phyloP scores from a whole-genome alignment of 2,888 invertebrate species.

The Slavum lentiscoides region DNA sequence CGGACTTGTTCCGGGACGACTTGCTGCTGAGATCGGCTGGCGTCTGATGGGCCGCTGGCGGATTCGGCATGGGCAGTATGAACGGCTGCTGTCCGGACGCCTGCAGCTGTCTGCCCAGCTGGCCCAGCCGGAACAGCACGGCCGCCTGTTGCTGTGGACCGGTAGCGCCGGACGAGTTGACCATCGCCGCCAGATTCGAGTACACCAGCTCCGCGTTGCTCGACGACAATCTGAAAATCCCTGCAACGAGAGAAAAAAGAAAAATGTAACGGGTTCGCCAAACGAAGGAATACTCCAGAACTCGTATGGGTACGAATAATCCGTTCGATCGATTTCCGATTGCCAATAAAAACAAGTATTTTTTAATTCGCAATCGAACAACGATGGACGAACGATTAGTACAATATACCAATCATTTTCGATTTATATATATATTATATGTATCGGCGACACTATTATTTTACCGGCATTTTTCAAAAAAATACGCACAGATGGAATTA shows the following conservation, averaged over 20 bases:
- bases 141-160: slow-evolving; percentile 41
- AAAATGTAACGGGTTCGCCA: not conserved
- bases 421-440: too few relatives aligned
- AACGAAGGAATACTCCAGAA: too few relatives aligned
- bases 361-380: too few relatives aligned
- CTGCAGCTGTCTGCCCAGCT: slow-evolving; percentile 40
- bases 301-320: too few relatives aligned
- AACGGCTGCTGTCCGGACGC: slow-evolving; percentile 46
- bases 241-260: slow-evolving; percentile 3
- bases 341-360: too few relatives aligned
- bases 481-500: too few relatives aligned
- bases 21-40: slow-evolving; percentile 55
- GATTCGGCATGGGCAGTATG: slow-evolving; percentile 48
- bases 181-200: slow-evolving; percentile 49
- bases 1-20: slow-evolving; percentile 46
- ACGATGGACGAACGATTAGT: too few relatives aligned
- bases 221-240: slow-evolving; percentile 33
- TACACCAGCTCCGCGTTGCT: slow-evolving; percentile 46
- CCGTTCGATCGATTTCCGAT: too few relatives aligned
- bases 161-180: slow-evolving; percentile 39
- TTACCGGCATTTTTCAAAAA: too few relatives aligned
- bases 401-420: too few relatives aligned
- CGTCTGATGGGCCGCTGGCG: slow-evolving; percentile 55
- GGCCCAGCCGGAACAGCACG: slow-evolving; percentile 42
- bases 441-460: too few relatives aligned